phyloP scores from a whole-genome alignment of 1,140 invertebrate genomes.

The Drosophila tsacasi region DNA sequence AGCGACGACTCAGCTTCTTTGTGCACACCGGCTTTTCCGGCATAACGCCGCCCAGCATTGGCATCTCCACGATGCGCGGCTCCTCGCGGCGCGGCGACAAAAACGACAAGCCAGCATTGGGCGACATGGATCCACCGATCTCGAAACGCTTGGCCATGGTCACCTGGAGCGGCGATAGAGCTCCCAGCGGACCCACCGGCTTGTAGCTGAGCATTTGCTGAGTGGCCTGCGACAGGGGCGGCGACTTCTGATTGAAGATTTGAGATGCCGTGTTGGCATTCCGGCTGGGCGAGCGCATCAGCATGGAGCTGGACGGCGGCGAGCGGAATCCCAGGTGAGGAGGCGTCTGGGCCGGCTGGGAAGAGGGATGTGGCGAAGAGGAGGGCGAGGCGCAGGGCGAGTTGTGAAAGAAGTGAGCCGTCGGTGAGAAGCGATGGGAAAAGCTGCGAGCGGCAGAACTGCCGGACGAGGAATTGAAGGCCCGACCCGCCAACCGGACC shows the following conservation, averaged over 20 bases:
- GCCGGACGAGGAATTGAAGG: slow-evolving; percentile 52
- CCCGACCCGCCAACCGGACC: slow-evolving; percentile 69
- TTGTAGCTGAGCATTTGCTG: slow-evolving; percentile 83
- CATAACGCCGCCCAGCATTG: slow-evolving; percentile 68
- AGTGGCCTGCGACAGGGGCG: slow-evolving; percentile 76
- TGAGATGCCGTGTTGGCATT: slow-evolving; percentile 55
- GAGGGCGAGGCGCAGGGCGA: slow-evolving; percentile 82
- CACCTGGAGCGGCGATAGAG: slow-evolving; percentile 75
- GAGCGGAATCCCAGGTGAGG: slow-evolving; percentile 85
- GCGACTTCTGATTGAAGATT: slow-evolving; percentile 78
- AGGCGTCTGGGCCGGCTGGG: slow-evolving; percentile 64
- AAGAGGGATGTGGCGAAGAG: slow-evolving; percentile 73
- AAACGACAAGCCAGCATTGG: slow-evolving; percentile 71
- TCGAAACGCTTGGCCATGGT: slow-evolving; percentile 81
- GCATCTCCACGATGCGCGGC: slow-evolving; percentile 77
- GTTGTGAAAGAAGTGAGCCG: slow-evolving; percentile 75
- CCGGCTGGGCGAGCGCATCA: slow-evolving; percentile 80
- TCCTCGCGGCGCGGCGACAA: slow-evolving; percentile 77
- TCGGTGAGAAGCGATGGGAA: slow-evolving; percentile 59
- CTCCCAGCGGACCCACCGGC: slow-evolving; percentile 71
- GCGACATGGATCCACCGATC: slow-evolving; percentile 77
- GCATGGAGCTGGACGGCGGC: slow-evolving; percentile 76
- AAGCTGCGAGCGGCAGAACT: slow-evolving; percentile 60
- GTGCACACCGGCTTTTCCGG: slow-evolving; percentile 79
- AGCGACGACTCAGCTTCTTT: slow-evolving; percentile 78